These are phyloP conservation scores for Polymixis flavicincta DNA, from an alignment of 2,888 invertebrate species.

Conservation along the genomic window DNA sequence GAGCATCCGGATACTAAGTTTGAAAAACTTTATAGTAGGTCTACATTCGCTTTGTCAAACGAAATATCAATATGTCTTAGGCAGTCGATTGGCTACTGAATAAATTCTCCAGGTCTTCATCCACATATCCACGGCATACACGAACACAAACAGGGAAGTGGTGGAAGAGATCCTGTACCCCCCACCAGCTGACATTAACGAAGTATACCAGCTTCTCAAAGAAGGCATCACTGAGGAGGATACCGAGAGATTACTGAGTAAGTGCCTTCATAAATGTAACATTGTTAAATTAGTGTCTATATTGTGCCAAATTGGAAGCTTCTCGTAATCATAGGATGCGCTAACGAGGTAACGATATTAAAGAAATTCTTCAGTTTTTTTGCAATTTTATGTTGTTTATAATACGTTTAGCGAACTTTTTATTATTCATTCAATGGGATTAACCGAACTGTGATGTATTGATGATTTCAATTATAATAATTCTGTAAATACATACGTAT, in stretches of 20 bases:
- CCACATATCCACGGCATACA: slow-evolving; percentile 78
- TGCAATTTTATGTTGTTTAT: too few relatives aligned
- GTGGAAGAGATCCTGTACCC: slow-evolving; percentile 77
- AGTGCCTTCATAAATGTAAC: slow-evolving; percentile 28
- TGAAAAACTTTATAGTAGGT: neutral
- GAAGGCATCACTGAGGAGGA: slow-evolving; percentile 61
- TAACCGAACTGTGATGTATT: too few relatives aligned
- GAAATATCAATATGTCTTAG: neutral
- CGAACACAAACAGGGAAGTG: slow-evolving; percentile 66
- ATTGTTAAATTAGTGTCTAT: too few relatives aligned
- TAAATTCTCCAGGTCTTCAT: slow-evolving; percentile 70
- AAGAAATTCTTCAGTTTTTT: too few relatives aligned
- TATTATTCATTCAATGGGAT: too few relatives aligned
- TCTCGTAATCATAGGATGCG: too few relatives aligned
- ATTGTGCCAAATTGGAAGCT: too few relatives aligned
- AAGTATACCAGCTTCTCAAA: slow-evolving; percentile 68
- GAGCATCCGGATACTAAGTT: neutral
- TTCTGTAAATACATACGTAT: too few relatives aligned
- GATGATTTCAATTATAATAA: too few relatives aligned
- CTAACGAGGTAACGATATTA: too few relatives aligned
- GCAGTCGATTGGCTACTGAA: neutral
- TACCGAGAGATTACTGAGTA: slow-evolving; percentile 68
- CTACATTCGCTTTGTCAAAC: neutral
- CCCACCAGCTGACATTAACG: slow-evolving; percentile 76
- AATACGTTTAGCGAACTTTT: too few relatives aligned